A percentile compares a stretch with the other conserved stretches of the same genome.
Evolutionary conservation across 2,797 vertebrate genomes (phyloP).

Genomic region (Urophycis tenuis): DNA sequence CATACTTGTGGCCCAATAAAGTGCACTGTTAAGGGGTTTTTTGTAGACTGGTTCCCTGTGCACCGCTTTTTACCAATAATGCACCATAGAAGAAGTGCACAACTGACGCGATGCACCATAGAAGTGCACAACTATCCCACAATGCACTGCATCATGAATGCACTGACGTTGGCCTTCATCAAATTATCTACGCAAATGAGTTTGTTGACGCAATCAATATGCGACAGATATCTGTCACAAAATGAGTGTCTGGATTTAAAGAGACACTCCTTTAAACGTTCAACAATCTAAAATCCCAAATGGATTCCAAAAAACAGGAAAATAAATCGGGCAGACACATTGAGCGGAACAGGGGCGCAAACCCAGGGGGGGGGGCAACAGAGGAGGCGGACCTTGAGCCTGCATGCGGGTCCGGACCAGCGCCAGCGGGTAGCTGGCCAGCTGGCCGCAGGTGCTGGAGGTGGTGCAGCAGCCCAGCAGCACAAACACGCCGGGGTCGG

Average conservation of each 20-base stretch:
- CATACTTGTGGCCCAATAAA: not conserved
- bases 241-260: not conserved
- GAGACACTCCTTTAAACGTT: not conserved
- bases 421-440: constrained; percentile 92
- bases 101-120: not conserved
- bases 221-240: no score
- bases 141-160: not conserved
- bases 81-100: not conserved
- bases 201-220: not conserved
- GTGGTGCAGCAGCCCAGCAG: constrained; percentile 92
- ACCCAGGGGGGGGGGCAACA: not conserved
- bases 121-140: not conserved
- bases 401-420: constrained; percentile 96
- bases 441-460: constrained; percentile 92
- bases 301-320: not conserved
- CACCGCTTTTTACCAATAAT: not conserved
- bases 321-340: not conserved
- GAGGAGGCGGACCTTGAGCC: constrained; percentile 80
- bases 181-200: not conserved
- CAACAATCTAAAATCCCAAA: not conserved
- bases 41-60: not conserved
- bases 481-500: constrained; percentile 89
- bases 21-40: not conserved
- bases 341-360: not conserved
- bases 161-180: not conserved